Conservation (phyloP, 1,140 invertebrate genomes). For the Hypothenemus hampei region DNA sequence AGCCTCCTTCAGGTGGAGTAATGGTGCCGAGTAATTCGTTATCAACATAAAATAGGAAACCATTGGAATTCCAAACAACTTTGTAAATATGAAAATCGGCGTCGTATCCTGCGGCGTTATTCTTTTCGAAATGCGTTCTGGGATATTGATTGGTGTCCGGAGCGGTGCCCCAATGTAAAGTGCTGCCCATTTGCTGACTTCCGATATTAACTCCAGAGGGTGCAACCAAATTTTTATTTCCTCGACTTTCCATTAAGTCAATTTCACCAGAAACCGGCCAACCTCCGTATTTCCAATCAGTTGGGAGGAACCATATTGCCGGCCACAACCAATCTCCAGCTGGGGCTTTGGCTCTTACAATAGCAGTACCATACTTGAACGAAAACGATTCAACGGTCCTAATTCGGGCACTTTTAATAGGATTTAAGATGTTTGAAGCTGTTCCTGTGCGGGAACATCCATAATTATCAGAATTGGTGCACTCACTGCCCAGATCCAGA, state of each 20-base stretch:
- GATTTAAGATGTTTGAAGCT: slow-evolving; percentile 51
- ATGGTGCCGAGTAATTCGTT: slow-evolving; percentile 29
- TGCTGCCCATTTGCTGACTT: slow-evolving; percentile 52
- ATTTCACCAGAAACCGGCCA: slow-evolving; percentile 56
- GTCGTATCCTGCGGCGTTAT: slow-evolving; percentile 47
- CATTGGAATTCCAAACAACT: slow-evolving; percentile 49
- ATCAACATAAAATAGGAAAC: slow-evolving; percentile 34
- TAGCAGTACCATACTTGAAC: slow-evolving; percentile 62
- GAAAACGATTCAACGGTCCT: slow-evolving; percentile 58
- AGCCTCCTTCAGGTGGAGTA: slow-evolving; percentile 28
- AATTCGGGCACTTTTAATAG: slow-evolving; percentile 61
- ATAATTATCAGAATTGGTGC: slow-evolving; percentile 52
- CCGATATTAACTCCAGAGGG: slow-evolving; percentile 53
- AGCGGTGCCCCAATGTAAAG: slow-evolving; percentile 62
- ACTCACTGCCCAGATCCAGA: slow-evolving; percentile 52
- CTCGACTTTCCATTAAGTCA: slow-evolving; percentile 55
- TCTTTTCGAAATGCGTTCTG: slow-evolving; percentile 48
- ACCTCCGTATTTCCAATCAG: slow-evolving; percentile 51
- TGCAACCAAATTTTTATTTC: slow-evolving; percentile 50
- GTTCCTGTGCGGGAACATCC: slow-evolving; percentile 50
- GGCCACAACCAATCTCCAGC: slow-evolving; percentile 72
- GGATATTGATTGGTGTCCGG: slow-evolving; percentile 51
- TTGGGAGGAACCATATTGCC: slow-evolving; percentile 59
- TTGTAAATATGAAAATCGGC: slow-evolving; percentile 49
- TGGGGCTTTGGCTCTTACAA: slow-evolving; percentile 65